phyloP scores from a whole-genome alignment of 2,113 vertebrate genomes.

The Notiomystis cincta region DNA sequence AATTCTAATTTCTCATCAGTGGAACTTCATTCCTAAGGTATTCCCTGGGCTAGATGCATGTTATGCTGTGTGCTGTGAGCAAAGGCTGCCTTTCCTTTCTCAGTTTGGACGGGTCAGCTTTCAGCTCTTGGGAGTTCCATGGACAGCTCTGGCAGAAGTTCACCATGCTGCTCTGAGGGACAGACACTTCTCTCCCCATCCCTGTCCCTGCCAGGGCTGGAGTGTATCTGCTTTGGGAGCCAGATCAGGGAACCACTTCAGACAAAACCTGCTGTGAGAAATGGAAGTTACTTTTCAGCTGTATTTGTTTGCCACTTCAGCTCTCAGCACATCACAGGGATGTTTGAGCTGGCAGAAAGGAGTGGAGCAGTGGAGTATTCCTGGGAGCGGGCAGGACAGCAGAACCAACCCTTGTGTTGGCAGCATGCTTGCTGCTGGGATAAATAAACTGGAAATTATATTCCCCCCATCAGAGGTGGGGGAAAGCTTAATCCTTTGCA shows the following conservation, averaged over 20 bases:
- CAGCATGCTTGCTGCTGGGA: background rate
- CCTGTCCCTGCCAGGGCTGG: background rate
- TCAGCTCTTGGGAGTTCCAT: background rate
- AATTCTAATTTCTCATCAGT: background rate
- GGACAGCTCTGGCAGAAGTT: background rate
- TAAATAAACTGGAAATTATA: background rate
- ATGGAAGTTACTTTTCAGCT: background rate
- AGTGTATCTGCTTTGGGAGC: background rate
- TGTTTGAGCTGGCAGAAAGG: background rate
- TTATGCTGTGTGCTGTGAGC: background rate
- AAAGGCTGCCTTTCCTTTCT: background rate
- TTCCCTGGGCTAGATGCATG: background rate
- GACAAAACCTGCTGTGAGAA: background rate
- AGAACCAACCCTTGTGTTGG: background rate
- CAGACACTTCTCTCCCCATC: fast-evolving
- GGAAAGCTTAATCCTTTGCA: background rate
- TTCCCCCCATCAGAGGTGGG: too few relatives aligned
- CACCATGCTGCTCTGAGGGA: background rate
- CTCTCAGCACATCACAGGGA: background rate
- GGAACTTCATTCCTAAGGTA: background rate
- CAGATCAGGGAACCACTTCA: background rate
- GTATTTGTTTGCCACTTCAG: background rate
- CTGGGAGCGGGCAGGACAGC: background rate
- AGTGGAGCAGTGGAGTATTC: fast-evolving
- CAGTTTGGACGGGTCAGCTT: background rate